Conservation (phyloP, 2,888 invertebrate genomes). For the Nasonovia ribisnigri region DNA sequence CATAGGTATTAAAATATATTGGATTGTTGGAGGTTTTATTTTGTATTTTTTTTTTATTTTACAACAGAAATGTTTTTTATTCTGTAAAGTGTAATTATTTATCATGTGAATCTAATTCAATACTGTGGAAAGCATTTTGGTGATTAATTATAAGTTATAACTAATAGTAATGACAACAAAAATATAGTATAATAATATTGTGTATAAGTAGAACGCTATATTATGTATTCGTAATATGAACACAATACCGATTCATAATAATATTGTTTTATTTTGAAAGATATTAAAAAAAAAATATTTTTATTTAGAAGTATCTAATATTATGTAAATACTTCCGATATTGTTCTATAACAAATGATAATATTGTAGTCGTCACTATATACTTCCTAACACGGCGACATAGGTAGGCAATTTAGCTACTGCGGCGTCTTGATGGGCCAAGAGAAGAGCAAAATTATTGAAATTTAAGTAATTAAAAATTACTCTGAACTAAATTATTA, state of each 20-base stretch:
- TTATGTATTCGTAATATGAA: neutral
- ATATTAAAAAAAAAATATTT: neutral
- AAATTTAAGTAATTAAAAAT: no score
- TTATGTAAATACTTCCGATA: neutral
- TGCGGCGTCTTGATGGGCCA: neutral
- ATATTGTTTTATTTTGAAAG: neutral
- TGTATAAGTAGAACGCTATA: neutral
- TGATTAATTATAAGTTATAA: neutral
- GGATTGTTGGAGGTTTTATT: neutral
- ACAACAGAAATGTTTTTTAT: neutral
- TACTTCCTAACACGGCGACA: neutral
- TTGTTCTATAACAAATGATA: neutral
- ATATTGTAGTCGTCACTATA: neutral
- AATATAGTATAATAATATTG: neutral
- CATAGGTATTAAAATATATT: neutral
- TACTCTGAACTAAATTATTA: no score
- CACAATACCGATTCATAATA: neutral
- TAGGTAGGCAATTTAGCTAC: neutral
- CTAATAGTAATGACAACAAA: neutral
- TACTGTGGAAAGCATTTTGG: neutral
- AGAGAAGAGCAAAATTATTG: neutral
- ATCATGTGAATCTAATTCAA: neutral
- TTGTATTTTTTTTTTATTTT: neutral
- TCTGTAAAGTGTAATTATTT: neutral
- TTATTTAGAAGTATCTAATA: neutral